These are phyloP conservation scores for Cerastis leucographa DNA, from an alignment of 2,888 invertebrate species.

Conservation along the genomic window DNA sequence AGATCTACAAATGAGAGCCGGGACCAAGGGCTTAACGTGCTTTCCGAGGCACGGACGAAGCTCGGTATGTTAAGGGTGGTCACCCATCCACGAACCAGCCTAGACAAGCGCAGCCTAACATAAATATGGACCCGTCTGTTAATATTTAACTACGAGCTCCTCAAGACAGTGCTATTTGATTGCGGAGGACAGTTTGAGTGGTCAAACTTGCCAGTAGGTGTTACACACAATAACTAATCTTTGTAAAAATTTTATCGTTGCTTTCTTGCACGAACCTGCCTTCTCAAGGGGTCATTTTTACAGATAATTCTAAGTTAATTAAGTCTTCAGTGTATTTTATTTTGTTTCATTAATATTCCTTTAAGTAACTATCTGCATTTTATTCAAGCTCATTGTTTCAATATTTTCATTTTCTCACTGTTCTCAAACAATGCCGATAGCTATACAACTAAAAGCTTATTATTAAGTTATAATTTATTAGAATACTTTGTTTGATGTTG, in stretches of 20 bases:
- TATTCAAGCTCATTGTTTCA: conserved; percentile 1
- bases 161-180: neutral
- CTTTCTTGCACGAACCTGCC: neutral
- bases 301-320: neutral
- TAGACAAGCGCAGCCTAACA: too few relatives aligned
- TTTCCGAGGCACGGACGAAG: too few relatives aligned
- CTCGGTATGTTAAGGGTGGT: too few relatives aligned
- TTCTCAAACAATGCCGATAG: neutral
- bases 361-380: neutral
- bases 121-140: too few relatives aligned
- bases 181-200: neutral
- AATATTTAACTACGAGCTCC: too few relatives aligned
- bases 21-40: too few relatives aligned
- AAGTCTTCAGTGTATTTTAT: neutral
- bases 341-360: conserved; percentile 5
- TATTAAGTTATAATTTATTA: neutral
- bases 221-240: neutral
- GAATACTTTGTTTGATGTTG: conserved; percentile 8
- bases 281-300: neutral
- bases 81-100: too few relatives aligned
- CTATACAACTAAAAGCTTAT: conserved; percentile 12
- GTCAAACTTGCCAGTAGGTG: neutral
- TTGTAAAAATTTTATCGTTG: neutral
- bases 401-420: conserved; percentile 6
- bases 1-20: too few relatives aligned